phyloP scores from a whole-genome alignment of 2,113 vertebrate species.

The Jacana jacana region DNA sequence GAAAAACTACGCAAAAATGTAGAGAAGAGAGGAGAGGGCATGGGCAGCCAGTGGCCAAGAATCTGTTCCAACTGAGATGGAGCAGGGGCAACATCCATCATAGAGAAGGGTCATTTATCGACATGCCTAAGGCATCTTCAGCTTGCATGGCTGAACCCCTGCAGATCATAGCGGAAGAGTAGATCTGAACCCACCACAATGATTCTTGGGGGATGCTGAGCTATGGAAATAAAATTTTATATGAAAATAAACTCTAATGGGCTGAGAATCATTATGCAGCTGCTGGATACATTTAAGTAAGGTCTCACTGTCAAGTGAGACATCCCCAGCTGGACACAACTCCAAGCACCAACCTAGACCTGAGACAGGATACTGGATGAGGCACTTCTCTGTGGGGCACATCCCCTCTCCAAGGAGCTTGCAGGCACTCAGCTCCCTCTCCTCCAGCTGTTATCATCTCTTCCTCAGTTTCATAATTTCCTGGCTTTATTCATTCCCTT shows the following conservation, averaged over 20 bases:
- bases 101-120: accelerated
- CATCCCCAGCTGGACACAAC: not conserved
- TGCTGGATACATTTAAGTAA: not conserved
- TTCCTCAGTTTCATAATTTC: not conserved
- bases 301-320: not conserved
- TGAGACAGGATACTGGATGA: not conserved
- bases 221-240: not conserved
- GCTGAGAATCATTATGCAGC: not conserved
- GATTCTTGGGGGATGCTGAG: not conserved
- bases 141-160: not conserved
- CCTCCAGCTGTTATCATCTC: not conserved
- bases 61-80: not conserved
- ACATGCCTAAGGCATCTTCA: not conserved
- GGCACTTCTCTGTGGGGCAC: not conserved
- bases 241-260: not conserved
- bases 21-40: not conserved
- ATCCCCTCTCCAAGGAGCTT: not conserved
- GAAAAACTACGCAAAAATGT: not conserved
- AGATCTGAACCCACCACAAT: not conserved
- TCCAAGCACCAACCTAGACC: not conserved
- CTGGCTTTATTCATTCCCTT: not conserved
- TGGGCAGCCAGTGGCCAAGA: accelerated
- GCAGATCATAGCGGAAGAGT: not conserved
- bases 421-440: not conserved
- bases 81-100: not conserved